phyloP scores from a whole-genome alignment of 2,888 invertebrate species.

The Oxystoma pomonae region DNA sequence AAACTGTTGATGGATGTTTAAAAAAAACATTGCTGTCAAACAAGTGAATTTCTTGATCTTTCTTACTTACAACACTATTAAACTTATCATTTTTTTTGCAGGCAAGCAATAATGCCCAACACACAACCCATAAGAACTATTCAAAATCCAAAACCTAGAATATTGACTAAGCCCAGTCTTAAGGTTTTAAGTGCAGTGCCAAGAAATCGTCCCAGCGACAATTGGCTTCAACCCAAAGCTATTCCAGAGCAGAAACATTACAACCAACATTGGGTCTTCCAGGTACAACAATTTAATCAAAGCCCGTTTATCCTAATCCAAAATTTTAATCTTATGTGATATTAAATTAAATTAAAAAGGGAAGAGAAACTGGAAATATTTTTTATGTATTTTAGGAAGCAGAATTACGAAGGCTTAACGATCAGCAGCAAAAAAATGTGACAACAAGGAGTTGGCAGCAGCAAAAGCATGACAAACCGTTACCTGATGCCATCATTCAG shows the following conservation, averaged over 20 bases:
- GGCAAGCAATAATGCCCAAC: conserved; percentile 52
- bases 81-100: too few species aligned
- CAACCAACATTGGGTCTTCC: conserved; percentile 88
- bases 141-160: conserved; percentile 42
- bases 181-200: conserved; percentile 67
- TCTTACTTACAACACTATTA: too few species aligned
- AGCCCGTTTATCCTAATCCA: too few species aligned
- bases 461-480: conserved; percentile 55
- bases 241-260: conserved; percentile 57
- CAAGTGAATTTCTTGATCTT: too few species aligned
- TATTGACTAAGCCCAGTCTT: conserved; percentile 61
- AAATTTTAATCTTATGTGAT: too few species aligned
- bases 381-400: conserved; percentile 62
- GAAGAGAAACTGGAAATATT: too few species aligned
- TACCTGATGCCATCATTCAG: conserved; percentile 67
- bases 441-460: conserved; percentile 42
- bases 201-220: conserved; percentile 64
- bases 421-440: conserved; percentile 51
- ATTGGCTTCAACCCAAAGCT: conserved; percentile 67
- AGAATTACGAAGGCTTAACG: conserved; percentile 71
- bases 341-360: too few species aligned
- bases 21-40: too few species aligned
- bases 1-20: too few species aligned
- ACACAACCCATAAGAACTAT: conserved; percentile 53
- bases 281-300: conserved; percentile 49